Conservation (phyloP, 2,888 invertebrate species). For the Euspilapteryx auroguttella region DNA sequence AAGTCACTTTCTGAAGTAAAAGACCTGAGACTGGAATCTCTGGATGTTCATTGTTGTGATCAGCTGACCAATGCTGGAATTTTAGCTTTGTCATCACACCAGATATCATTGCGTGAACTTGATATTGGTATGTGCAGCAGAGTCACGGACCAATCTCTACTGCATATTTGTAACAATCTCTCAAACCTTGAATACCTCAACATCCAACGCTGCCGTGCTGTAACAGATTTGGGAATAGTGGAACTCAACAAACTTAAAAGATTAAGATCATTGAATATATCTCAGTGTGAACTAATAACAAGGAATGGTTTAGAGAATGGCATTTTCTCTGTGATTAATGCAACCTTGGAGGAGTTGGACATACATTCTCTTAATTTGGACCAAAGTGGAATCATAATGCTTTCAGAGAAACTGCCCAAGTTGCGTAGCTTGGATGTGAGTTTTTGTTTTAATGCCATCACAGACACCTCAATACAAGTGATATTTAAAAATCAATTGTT, state of each 20-base stretch:
- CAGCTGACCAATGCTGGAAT: constrained; percentile 65
- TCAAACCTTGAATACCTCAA: constrained; percentile 61
- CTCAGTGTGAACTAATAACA: constrained; percentile 67
- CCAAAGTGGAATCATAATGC: constrained; percentile 61
- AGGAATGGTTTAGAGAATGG: constrained; percentile 64
- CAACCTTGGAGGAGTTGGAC: constrained; percentile 51
- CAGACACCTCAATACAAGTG: constrained; percentile 68
- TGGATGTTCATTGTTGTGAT: constrained; percentile 61
- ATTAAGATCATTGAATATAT: constrained; percentile 65
- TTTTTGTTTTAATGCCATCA: constrained; percentile 71
- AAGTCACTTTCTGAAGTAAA: constrained; percentile 52
- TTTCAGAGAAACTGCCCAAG: constrained; percentile 61
- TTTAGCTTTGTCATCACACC: constrained; percentile 51
- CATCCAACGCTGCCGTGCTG: constrained; percentile 64
- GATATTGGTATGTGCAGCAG: constrained; percentile 67
- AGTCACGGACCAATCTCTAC: constrained; percentile 66
- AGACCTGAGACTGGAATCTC: constrained; percentile 46
- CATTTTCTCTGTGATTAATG: constrained; percentile 51
- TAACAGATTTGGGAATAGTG: constrained; percentile 64
- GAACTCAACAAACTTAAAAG: constrained; percentile 55
- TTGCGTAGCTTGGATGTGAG: constrained; percentile 65
- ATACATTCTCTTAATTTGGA: constrained; percentile 64
- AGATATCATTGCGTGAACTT: constrained; percentile 56
- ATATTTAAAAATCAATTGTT: constrained; percentile 65
- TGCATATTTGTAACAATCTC: constrained; percentile 61